These are phyloP conservation scores for Ennomos fuscantarius DNA, from an alignment of 2,888 invertebrate genomes.

Conservation along the genomic window DNA sequence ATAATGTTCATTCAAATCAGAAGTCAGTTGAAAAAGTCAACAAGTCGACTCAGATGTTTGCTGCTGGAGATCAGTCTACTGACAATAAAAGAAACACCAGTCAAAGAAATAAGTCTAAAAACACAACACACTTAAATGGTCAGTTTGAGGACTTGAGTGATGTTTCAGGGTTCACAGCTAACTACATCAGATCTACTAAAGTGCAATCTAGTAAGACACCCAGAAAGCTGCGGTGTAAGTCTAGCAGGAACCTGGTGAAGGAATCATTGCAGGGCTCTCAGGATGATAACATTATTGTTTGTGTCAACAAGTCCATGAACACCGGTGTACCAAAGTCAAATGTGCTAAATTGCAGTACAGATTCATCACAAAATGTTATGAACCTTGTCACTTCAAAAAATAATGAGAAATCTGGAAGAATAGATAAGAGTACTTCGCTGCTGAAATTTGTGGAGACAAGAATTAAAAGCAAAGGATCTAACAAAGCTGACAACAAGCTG, in stretches of 20 bases:
- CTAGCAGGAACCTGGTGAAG: conserved; percentile 59
- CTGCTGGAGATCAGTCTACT: conserved; percentile 46
- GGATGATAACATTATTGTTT: conserved; percentile 59
- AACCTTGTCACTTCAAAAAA: conserved; percentile 64
- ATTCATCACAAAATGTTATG: conserved; percentile 71
- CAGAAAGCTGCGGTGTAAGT: conserved; percentile 63
- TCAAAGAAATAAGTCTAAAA: conserved; percentile 29
- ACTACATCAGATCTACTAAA: conserved; percentile 79
- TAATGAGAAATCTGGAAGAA: conserved; percentile 51
- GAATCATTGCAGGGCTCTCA: conserved; percentile 48
- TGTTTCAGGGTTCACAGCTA: conserved; percentile 79
- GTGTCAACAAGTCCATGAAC: conserved; percentile 67
- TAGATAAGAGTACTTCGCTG: conserved; percentile 64
- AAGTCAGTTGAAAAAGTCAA: conserved; percentile 41
- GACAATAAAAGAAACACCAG: conserved; percentile 45
- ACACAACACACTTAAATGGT: conserved; percentile 51
- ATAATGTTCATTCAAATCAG: conserved; percentile 33
- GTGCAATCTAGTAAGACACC: conserved; percentile 64
- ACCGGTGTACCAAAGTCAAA: conserved; percentile 49
- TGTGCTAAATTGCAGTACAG: conserved; percentile 65
- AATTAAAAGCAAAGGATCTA: conserved; percentile 42
- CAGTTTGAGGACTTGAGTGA: conserved; percentile 78
- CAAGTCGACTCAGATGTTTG: conserved; percentile 41
- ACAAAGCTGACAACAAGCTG: conserved; percentile 35
- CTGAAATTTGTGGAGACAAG: conserved; percentile 66